phyloP scores from a whole-genome alignment of 2,113 vertebrate genomes.

The Nipponia nippon region DNA sequence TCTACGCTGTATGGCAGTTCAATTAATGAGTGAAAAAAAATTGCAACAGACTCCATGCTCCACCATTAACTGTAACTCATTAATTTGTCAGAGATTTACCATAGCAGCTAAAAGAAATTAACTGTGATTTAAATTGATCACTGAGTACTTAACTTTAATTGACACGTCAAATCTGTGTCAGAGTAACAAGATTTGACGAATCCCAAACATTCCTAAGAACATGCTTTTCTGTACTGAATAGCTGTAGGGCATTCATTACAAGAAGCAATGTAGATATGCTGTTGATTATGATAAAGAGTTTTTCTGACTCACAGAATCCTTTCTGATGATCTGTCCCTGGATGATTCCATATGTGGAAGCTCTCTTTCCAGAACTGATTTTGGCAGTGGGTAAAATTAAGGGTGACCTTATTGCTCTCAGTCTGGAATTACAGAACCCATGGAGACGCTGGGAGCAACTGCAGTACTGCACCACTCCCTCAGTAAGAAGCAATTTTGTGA shows the following conservation, averaged over 20 bases:
- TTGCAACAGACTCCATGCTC: neutral
- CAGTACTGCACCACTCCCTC: neutral
- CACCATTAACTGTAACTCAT: neutral
- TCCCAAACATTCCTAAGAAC: conserved; percentile 24
- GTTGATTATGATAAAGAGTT: neutral
- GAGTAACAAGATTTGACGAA: conserved; percentile 32
- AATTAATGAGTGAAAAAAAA: neutral
- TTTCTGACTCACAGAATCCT: neutral
- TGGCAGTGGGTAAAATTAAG: neutral
- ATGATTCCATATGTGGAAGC: neutral
- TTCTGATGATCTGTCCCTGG: neutral
- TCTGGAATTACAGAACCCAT: neutral
- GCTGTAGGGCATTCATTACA: neutral
- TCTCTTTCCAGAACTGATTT: neutral
- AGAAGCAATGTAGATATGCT: neutral
- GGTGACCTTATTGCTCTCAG: neutral
- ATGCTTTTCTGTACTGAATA: neutral
- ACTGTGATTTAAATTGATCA: conserved; percentile 45
- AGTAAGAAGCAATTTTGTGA: neutral
- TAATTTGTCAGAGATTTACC: conserved; percentile 15
- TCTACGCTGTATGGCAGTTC: neutral
- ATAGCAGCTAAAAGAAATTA: conserved; percentile 13
- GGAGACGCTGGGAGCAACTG: neutral
- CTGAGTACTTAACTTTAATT: conserved; percentile 38
- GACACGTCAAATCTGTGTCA: conserved; percentile 23